Conservation (phyloP, 2,888 invertebrate genomes). For the Gastrophysa polygoni region DNA sequence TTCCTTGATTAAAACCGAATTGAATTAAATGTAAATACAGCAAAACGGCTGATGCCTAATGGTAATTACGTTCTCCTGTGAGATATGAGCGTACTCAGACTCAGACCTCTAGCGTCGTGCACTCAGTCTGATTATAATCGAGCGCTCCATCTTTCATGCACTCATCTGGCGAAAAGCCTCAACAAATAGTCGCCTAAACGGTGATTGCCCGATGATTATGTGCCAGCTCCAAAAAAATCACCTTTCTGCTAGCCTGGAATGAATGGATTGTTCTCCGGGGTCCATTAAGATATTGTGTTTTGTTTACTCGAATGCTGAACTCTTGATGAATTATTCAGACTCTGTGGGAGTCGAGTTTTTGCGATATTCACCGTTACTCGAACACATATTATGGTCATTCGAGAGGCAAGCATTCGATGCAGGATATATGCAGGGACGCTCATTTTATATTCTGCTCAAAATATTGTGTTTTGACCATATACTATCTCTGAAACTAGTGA, state of each 20-base stretch:
- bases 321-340: neutral
- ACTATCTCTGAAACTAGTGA: no score
- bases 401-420: no score
- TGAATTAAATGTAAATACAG: neutral
- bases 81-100: neutral
- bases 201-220: neutral
- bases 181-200: neutral
- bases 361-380: no score
- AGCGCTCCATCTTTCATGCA: neutral
- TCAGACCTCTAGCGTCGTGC: neutral
- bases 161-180: neutral
- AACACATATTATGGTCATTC: no score
- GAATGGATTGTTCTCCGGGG: neutral
- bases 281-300: slow-evolving; percentile 1
- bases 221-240: neutral
- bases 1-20: neutral
- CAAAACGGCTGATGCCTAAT: neutral
- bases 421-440: no score
- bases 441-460: no score
- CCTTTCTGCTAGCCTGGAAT: neutral
- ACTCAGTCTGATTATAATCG: slow-evolving; percentile 1
- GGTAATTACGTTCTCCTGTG: neutral
- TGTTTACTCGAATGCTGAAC: neutral
- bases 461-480: no score
- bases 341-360: no score